A percentile compares a stretch with the other conserved stretches of the same genome.
Evolutionary conservation across 1,140 invertebrate species (phyloP).

Genomic region (Aethina tumida): DNA sequence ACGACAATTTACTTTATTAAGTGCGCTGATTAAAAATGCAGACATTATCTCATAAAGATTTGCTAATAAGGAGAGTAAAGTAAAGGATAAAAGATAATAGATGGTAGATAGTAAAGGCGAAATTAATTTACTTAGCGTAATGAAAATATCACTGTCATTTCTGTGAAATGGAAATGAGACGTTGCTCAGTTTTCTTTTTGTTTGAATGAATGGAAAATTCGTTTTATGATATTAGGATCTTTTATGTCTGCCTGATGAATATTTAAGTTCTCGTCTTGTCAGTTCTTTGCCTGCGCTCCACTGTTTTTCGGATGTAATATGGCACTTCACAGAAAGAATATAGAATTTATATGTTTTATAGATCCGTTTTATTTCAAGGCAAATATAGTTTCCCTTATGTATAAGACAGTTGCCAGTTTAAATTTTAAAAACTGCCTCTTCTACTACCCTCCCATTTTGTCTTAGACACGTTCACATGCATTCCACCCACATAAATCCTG

Average conservation of each 20-base stretch:
- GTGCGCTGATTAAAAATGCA: slow-evolving; percentile 2
- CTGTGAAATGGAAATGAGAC: slow-evolving; percentile 18
- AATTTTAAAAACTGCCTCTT: too few relatives aligned
- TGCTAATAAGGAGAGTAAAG: too few relatives aligned
- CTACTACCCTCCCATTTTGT: too few relatives aligned
- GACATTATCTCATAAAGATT: too few relatives aligned
- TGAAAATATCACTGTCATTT: slow-evolving; percentile 7
- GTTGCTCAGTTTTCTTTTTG: slow-evolving; percentile 15
- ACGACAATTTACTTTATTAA: slow-evolving; percentile 5
- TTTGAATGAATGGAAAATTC: slow-evolving; percentile 33
- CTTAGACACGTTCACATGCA: too few relatives aligned
- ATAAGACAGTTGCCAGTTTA: too few relatives aligned
- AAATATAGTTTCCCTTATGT: too few relatives aligned
- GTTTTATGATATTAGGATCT: slow-evolving; percentile 35
- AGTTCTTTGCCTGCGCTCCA: slow-evolving; percentile 23
- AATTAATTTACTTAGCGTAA: neutral
- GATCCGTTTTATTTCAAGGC: slow-evolving; percentile 23
- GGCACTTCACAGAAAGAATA: slow-evolving; percentile 31
- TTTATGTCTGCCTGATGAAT: slow-evolving; percentile 35
- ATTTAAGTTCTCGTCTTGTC: slow-evolving; percentile 32
- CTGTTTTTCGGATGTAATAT: slow-evolving; percentile 22
- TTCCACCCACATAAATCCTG: too few relatives aligned
- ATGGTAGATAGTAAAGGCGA: neutral
- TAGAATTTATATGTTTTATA: slow-evolving; percentile 28
- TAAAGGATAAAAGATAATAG: neutral